A percentile compares a stretch with the other conserved stretches of the same genome.
Conservation (phyloP, 2,113 vertebrate species). For the Thinocorus orbignyianus region DNA sequence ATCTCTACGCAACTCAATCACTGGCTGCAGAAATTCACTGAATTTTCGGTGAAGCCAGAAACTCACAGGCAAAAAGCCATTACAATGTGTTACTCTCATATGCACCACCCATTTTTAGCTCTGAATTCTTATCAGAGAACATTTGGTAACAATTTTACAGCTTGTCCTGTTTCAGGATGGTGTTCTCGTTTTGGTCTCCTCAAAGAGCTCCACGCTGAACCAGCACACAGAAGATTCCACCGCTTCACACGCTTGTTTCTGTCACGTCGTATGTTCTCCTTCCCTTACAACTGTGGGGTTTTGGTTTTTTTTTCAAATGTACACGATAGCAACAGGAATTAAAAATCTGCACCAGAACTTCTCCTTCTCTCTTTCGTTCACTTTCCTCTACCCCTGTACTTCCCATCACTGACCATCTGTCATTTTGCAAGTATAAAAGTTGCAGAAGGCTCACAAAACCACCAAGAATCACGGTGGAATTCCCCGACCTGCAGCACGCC, state of each 20-base stretch:
- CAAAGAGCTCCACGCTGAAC: neutral
- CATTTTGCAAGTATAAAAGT: neutral
- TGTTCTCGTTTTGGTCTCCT: neutral
- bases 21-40: neutral
- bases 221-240: neutral
- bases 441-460: neutral
- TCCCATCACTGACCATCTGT: neutral
- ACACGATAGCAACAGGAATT: neutral
- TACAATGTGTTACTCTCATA: neutral
- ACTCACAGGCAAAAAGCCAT: neutral
- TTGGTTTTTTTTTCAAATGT: neutral
- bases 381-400: neutral
- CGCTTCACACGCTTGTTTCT: neutral
- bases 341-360: neutral
- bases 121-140: neutral
- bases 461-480: neutral
- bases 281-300: neutral
- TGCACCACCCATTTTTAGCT: neutral
- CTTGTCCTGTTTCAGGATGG: fast-evolving
- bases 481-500: neutral
- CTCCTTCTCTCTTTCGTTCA: neutral
- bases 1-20: neutral
- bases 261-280: fast-evolving
- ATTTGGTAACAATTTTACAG: neutral
- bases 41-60: neutral